Evolutionary conservation across 2,888 invertebrate genomes (phyloP).

Genomic region (Dynastes hyllus): DNA sequence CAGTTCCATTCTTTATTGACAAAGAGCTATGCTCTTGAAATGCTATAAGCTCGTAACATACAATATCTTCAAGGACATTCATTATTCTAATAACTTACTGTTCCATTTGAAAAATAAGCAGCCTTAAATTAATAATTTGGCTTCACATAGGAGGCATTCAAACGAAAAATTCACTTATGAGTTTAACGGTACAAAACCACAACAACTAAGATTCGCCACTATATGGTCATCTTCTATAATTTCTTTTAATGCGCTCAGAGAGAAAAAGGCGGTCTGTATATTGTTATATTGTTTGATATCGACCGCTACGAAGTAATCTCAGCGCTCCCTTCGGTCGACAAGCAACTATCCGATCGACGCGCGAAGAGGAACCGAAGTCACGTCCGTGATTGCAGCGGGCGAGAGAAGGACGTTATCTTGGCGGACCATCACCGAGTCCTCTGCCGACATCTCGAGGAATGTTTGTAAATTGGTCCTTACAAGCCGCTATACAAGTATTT

Average conservation of each 20-base stretch:
- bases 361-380: conserved; percentile 5
- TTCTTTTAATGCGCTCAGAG: not conserved
- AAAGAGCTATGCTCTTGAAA: too few species aligned
- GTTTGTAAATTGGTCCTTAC: conserved; percentile 70
- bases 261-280: conserved; percentile 9
- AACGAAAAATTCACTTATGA: too few species aligned
- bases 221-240: not conserved
- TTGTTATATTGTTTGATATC: conserved; percentile 40
- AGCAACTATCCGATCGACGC: not conserved
- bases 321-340: not conserved
- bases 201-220: not conserved
- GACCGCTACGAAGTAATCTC: conserved; percentile 6
- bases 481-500: conserved; percentile 65
- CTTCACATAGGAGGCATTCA: too few species aligned
- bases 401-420: conserved; percentile 56
- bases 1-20: too few species aligned
- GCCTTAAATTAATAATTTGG: too few species aligned
- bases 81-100: too few species aligned
- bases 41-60: too few species aligned
- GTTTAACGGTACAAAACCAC: too few species aligned
- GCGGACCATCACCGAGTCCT: conserved; percentile 63
- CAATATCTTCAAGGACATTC: too few species aligned
- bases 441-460: conserved; percentile 68
- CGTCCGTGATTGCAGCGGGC: conserved; percentile 43
- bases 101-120: too few species aligned